phyloP scores from a whole-genome alignment of 1,140 invertebrate species.

The Tetramorium simillimum region DNA sequence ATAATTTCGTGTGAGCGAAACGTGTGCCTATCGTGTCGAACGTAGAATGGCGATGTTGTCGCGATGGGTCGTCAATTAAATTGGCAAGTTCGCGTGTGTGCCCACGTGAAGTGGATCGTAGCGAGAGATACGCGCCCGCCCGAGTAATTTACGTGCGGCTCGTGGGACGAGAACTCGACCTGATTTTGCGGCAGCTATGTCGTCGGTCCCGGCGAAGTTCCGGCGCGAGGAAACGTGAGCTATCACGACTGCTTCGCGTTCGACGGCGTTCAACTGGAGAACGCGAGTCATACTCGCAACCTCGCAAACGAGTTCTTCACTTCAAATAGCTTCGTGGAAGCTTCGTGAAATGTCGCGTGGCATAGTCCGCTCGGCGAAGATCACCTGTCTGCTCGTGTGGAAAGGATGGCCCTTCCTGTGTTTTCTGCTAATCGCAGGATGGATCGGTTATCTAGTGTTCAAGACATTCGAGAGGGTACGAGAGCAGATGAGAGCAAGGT shows the following conservation, averaged over 20 bases:
- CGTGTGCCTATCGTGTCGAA: not conserved
- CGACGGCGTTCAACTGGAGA: not conserved
- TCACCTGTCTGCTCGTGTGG: conserved; percentile 62
- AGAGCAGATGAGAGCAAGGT: not conserved
- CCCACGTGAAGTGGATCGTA: conserved; percentile 15
- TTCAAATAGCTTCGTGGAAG: not conserved
- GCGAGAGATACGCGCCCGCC: not conserved
- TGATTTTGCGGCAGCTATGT: not conserved
- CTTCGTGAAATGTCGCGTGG: not conserved
- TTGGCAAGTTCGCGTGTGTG: conserved; percentile 26
- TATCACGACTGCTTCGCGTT: not conserved
- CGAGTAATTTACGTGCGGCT: not conserved
- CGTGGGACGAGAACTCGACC: not conserved
- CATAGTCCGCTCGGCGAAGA: conserved; percentile 30
- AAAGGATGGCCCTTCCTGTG: conserved; percentile 72
- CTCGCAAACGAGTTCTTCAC: not conserved
- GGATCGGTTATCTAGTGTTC: conserved; percentile 63
- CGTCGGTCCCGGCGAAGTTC: not conserved
- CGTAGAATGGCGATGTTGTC: not conserved
- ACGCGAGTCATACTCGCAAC: not conserved
- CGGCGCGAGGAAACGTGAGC: not conserved
- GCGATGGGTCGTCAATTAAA: conserved; percentile 42
- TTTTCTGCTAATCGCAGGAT: conserved; percentile 65
- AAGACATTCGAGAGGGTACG: conserved; percentile 51
- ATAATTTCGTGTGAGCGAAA: conserved; percentile 33